These are phyloP conservation scores for Dione juno DNA, from an alignment of 2,888 invertebrate species.

Conservation along the genomic window DNA sequence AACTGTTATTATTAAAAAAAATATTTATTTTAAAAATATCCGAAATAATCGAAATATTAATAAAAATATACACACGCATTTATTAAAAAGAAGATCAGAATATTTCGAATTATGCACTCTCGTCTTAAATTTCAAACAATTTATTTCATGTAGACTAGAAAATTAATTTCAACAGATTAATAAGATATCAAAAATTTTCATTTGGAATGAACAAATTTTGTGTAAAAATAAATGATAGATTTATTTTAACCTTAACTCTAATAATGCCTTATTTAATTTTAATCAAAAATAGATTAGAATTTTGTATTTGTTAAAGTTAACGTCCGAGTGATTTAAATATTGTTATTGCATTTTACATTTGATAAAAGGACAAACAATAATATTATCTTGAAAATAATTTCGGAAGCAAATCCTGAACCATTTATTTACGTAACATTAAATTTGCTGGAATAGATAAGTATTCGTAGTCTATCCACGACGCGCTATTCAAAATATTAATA, in stretches of 20 bases:
- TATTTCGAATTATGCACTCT: conserved; percentile 22
- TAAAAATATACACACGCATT: neutral
- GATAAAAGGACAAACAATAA: no score
- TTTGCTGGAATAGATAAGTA: no score
- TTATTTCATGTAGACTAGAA: neutral
- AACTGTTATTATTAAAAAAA: conserved; percentile 20
- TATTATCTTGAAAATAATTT: neutral
- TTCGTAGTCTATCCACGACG: no score
- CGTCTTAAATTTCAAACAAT: conserved; percentile 3
- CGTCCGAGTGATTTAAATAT: conserved; percentile 28
- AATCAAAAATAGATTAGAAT: conserved; percentile 48
- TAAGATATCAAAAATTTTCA: neutral
- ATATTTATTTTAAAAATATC: conserved; percentile 2
- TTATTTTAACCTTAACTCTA: conserved; percentile 35
- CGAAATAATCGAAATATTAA: neutral
- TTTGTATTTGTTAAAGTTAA: conserved; percentile 40
- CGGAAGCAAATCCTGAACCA: neutral
- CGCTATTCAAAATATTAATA: neutral
- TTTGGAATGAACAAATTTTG: neutral
- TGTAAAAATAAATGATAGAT: neutral
- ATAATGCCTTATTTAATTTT: conserved; percentile 40
- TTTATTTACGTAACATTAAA: no score
- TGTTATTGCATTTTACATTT: neutral
- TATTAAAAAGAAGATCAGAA: neutral
- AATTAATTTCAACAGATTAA: neutral